Evolutionary conservation across 1,140 invertebrate species (phyloP).

Genomic region (Drosophila melanica): DNA sequence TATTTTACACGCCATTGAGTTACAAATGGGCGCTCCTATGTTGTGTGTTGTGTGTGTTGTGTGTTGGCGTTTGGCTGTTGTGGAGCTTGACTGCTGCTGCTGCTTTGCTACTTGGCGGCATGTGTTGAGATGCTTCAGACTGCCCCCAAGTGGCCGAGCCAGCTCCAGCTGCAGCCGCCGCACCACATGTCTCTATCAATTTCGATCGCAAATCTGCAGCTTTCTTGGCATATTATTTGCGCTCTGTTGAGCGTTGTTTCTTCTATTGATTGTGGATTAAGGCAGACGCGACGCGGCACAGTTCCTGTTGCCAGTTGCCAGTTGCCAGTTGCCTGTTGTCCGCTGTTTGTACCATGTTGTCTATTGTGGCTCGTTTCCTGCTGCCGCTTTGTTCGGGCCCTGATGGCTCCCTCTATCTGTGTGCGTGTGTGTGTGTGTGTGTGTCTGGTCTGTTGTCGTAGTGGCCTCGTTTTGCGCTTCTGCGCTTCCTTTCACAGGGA

Average conservation of each 20-base stretch:
- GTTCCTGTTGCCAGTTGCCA: slow-evolving; percentile 33
- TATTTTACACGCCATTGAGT: slow-evolving; percentile 80
- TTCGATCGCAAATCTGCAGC: slow-evolving; percentile 51
- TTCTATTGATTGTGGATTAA: slow-evolving; percentile 76
- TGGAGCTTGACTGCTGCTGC: slow-evolving; percentile 2
- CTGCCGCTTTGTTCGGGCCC: slow-evolving; percentile 55
- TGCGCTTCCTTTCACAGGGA: slow-evolving; percentile 71
- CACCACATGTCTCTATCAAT: slow-evolving; percentile 52
- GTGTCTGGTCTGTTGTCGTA: slow-evolving; percentile 13
- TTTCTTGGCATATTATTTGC: slow-evolving; percentile 56
- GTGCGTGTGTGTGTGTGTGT: slow-evolving; percentile 15
- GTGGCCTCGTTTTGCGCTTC: slow-evolving; percentile 65
- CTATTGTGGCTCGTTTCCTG: slow-evolving; percentile 78
- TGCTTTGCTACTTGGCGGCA: slow-evolving; percentile 44
- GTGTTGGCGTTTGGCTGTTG: too few relatives aligned
- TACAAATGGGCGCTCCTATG: slow-evolving; percentile 59
- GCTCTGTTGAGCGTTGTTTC: slow-evolving; percentile 52
- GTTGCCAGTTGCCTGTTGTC: slow-evolving; percentile 2
- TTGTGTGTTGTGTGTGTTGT: slow-evolving; percentile 13
- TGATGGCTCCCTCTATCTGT: slow-evolving; percentile 23
- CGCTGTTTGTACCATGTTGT: slow-evolving; percentile 53
- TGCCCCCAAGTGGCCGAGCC: neutral
- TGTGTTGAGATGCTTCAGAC: slow-evolving; percentile 43
- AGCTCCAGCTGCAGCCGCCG: slow-evolving; percentile 10
- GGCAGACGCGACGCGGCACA: slow-evolving; percentile 23